Conservation (phyloP, 23 tunicate genomes). For the Corella eumyota region DNA sequence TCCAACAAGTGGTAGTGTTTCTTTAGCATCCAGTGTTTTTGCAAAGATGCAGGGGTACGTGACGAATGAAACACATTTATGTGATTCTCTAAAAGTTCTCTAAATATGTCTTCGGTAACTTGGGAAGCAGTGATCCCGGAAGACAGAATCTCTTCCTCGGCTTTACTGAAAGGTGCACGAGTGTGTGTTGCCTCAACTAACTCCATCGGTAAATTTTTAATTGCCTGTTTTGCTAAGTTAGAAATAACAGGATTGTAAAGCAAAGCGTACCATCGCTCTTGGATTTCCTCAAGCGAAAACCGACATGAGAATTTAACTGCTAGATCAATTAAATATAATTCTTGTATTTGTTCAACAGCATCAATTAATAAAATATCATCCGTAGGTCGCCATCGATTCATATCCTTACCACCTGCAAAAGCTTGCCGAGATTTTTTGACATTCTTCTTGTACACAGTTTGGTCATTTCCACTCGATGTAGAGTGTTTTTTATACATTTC, state of each 20-base stretch:
- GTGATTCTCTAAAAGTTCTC: conserved; percentile 26
- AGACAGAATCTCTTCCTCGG: conserved; percentile 51
- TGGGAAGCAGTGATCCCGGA: conserved; percentile 19
- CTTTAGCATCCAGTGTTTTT: conserved; percentile 61
- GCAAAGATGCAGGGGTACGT: conserved; percentile 24
- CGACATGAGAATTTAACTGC: conserved; percentile 84
- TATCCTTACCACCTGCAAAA: conserved; percentile 85
- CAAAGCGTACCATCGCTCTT: conserved; percentile 83
- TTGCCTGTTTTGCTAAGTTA: conserved; percentile 62
- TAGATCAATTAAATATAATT: conserved; percentile 40
- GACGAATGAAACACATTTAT: conserved; percentile 16
- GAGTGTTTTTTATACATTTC: too few relatives aligned
- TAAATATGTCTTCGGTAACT: conserved; percentile 27
- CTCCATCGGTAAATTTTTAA: conserved; percentile 69
- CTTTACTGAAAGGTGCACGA: conserved; percentile 56
- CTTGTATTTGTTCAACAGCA: conserved; percentile 57
- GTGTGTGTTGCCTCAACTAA: conserved; percentile 33
- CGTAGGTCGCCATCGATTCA: conserved; percentile 92
- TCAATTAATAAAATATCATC: conserved; percentile 80
- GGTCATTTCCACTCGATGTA: too few relatives aligned
- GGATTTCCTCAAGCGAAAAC: conserved; percentile 75
- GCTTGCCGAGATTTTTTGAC: conserved; percentile 71
- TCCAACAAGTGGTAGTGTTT: conserved; percentile 34
- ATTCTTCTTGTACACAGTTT: too few relatives aligned
- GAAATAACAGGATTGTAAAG: conserved; percentile 90